Evolutionary conservation across 1,140 invertebrate genomes (phyloP), one percentile per base, ranked within the genome.

Genomic region (Pseudomyrmex pallidus): DNA sequence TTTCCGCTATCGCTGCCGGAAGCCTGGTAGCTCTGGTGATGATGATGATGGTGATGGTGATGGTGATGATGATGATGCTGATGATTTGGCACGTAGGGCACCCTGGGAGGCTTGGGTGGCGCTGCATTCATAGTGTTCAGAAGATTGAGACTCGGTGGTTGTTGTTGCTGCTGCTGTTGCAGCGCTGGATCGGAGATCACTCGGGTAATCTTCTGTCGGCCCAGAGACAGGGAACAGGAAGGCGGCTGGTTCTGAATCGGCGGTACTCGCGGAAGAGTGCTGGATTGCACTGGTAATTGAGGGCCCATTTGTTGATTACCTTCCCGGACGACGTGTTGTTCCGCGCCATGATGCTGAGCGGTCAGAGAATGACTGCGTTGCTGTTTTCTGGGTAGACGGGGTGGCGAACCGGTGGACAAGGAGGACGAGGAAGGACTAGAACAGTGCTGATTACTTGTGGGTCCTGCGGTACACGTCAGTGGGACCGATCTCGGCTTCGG

Each of bases 1-100:
- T 98, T 98, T 1, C 97, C 97, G 10, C 97, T 98, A 94, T 98
- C 97, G 0, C 97, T 98, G 1, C 97, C 97, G 61, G 97, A 97
- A 1, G 97, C 96, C 82, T 97, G 97, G 88, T 98, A 97, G 0
- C 92, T 92, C 52, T 88, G 90, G 70, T 91, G 91, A 66, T 90
- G 91, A 22, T 89, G 91, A 50, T 92, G 91, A 44, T 92, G 91
- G 63, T 91, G 92, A 7, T 90, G 92, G 80, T 93, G 91, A 67
- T 93, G 90, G 62, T 89, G 87, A 35, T 91, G 89, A 12, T 85
- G 54, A 17, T 84, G 87, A 5, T 88, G 88, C 50, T 90, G 91
- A 61, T 89, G 91, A 76, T 91, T 92, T 68, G 78, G 88, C 10
- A 85, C 82, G 66, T 89, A 95, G 15, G 96, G 96, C 70, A 96